Evolutionary conservation across 1,140 invertebrate genomes (phyloP), one percentile per base, ranked within the genome.

Genomic region (Diprion similis): DNA sequence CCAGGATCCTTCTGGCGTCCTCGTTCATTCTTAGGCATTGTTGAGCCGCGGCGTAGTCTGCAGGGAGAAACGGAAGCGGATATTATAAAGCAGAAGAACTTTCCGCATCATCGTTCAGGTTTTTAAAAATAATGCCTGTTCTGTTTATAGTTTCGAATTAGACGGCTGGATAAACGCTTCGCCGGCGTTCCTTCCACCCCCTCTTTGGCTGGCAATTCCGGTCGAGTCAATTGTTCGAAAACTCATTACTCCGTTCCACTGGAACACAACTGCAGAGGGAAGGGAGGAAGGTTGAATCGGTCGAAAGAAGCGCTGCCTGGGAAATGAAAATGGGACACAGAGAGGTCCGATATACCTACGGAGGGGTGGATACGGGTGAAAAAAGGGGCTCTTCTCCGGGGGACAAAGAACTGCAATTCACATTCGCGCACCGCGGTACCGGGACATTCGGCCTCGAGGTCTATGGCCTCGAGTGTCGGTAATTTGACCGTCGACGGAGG

Each of bases 1-100:
- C 65, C 19, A 72, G 72, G 46, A 73, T 45, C 67, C 17, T 17
- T 37, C 0, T 59, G 51, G 51, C 51, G 51, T 59, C 51, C 51
- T 59, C 51, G 11, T 17, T 37, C 0, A 37, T 37, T 37, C 24
- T 1, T 37, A 37, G 6, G 51, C 4, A 59, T 59, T 59, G 51
- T 59, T 9, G 51, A 9, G 6, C 24, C 24, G 24, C 24, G 24
- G 51, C 51, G 51, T 15, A 59, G n/a, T 15, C 51, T 17, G n/a
- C 6, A 6, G 9, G 9, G 9, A 0, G 24, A 37, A 37, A 59
- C 11, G 51, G 51, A 59, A 15, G 6, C 51, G 51, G 11, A 17
- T 13, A 59, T 59, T 59, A 59, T 59, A 59, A 59, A 59, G 9
- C n/a, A 13, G 11, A 4, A 59, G 9, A 59, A 9, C 9, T 59